Percentiles rank a stretch among this genome's conserved stretches.
These are phyloP conservation scores for Pseudoatta argentina DNA, from an alignment of 1,140 invertebrate species.

Conservation along the genomic window DNA sequence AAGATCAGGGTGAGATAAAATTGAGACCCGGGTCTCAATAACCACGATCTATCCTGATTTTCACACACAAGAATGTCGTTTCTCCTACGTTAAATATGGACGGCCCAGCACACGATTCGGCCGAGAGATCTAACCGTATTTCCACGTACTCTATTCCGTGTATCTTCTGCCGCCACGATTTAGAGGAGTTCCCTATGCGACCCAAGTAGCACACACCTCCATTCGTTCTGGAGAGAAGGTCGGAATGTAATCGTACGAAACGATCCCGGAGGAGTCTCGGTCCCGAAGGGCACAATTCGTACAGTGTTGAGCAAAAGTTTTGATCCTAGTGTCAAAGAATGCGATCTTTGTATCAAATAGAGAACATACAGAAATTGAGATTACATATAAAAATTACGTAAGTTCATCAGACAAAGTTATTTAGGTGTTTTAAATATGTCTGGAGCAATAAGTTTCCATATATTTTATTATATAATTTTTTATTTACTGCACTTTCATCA, in stretches of 20 bases:
- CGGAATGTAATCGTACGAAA: constrained; percentile 48
- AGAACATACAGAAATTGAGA: background rate
- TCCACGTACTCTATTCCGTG: constrained; percentile 46
- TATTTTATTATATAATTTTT: too few relatives aligned
- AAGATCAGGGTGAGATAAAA: constrained; percentile 13
- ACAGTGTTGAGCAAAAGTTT: constrained; percentile 28
- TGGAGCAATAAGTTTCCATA: background rate
- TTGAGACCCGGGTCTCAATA: background rate
- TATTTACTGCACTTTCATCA: too few relatives aligned
- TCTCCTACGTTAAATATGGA: constrained; percentile 68
- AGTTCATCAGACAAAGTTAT: background rate
- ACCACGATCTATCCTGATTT: constrained; percentile 34
- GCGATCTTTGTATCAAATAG: background rate
- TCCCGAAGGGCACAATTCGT: constrained; percentile 16
- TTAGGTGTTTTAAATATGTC: background rate
- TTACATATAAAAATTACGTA: background rate
- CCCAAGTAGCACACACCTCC: constrained; percentile 3
- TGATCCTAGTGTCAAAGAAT: background rate
- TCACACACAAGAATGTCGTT: constrained; percentile 27
- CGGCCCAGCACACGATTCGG: constrained; percentile 25
- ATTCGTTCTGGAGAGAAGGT: constrained; percentile 15
- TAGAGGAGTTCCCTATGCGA: constrained; percentile 14
- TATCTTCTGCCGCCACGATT: constrained; percentile 44
- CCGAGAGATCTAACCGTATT: constrained; percentile 37
- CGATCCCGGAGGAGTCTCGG: background rate